phyloP scores from a whole-genome alignment of 2,888 invertebrate species.

The Acanthosepion lycidas region DNA sequence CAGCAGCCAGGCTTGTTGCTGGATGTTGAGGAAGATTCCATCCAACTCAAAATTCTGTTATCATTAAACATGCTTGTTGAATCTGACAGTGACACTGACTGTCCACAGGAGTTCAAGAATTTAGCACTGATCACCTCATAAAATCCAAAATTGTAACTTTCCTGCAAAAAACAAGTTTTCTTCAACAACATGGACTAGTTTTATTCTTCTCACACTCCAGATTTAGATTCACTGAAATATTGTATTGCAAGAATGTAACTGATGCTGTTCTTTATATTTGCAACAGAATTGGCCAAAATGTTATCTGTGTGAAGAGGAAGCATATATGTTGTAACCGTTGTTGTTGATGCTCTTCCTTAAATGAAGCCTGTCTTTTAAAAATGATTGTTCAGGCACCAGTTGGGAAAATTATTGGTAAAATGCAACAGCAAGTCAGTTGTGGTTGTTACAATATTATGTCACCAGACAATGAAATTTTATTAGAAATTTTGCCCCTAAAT shows the following conservation, averaged over 20 bases:
- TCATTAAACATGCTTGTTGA: too few relatives aligned
- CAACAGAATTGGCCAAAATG: slow-evolving; percentile 72
- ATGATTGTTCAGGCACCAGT: slow-evolving; percentile 70
- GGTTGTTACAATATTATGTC: slow-evolving; percentile 66
- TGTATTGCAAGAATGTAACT: slow-evolving; percentile 72
- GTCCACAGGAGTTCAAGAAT: too few relatives aligned
- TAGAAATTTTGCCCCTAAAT: slow-evolving; percentile 68
- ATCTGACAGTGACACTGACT: too few relatives aligned
- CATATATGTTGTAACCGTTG: slow-evolving; percentile 72
- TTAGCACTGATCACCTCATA: too few relatives aligned
- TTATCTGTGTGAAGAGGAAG: slow-evolving; percentile 68
- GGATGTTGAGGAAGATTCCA: too few relatives aligned
- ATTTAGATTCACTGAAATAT: too few relatives aligned
- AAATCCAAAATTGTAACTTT: too few relatives aligned
- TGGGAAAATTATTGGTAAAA: slow-evolving; percentile 70
- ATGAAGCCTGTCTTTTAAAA: slow-evolving; percentile 64
- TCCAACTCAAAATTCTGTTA: too few relatives aligned
- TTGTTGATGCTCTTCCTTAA: slow-evolving; percentile 64
- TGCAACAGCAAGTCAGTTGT: slow-evolving; percentile 67
- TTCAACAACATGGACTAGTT: too few relatives aligned
- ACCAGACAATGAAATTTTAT: slow-evolving; percentile 60
- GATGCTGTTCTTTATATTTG: slow-evolving; percentile 74
- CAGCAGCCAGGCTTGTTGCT: too few relatives aligned
- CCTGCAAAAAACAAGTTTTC: too few relatives aligned
- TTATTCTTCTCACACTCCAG: too few relatives aligned